Base-by-base conservation (phyloP, 2,888 invertebrate species). In the Eudemis profundana region DNA sequence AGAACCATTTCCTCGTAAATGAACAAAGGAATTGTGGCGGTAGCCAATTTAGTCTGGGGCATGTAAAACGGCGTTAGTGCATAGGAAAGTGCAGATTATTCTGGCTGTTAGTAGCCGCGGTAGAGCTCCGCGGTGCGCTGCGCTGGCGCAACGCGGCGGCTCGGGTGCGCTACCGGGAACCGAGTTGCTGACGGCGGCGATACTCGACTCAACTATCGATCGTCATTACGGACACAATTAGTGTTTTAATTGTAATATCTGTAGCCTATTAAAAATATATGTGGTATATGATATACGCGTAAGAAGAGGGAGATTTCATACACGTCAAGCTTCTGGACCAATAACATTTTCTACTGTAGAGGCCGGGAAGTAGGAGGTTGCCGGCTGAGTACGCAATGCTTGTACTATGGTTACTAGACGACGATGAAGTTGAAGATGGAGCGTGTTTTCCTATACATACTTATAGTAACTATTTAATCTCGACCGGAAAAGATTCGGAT, bases 1-100 rank as follows among this genome's bases (percentile, higher is more conserved):
- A 42, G 54, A 46, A 27, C 38, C 14, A 27, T 40, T 60, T 65
- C 64, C 59, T 12, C 21, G 65, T 51, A 65, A 40, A 10, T n/a
- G 59, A 53, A 65, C 65, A 65, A 65, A 53, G 63, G 42, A 64
- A 57, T 42, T 50, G 42, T 57, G 42, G 29, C 27, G 49, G 33
- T 44, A 36, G 42, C n/a, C 23, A 14, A 42, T 33, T 33, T 10
- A 8, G 14, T 4, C 4, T 1, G 33, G 4, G 15, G 29, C n/a
- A 27, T 23, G 3, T n/a, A 27, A 49, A 54, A 60, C 46, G 19
- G 38, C 14, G 36, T 47, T 44, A 21, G 36, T 59, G 17, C 7
- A 5, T 27, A n/a, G 15, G 17, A 46, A 10, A n/a, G 15, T 12
- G 40, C 15, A 17, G 33, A 33, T 2, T 10, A 3, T 7, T 33